Conservation (phyloP, 1,140 invertebrate genomes). For the Euura lappo region DNA sequence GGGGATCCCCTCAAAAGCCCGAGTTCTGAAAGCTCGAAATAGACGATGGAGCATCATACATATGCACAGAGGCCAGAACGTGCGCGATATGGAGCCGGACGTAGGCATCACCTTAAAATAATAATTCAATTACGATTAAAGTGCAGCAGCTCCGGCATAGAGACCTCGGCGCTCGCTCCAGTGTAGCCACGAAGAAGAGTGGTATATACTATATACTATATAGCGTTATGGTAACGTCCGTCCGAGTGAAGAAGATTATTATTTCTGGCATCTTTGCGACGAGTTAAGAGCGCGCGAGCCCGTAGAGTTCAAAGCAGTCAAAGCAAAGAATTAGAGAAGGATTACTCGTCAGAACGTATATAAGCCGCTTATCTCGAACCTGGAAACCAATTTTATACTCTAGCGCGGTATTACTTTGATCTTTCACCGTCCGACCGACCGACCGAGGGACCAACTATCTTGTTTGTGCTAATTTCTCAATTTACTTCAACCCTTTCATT, state of each 20-base stretch:
- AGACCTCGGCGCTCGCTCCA: conserved; percentile 11
- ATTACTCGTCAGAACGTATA: conserved; percentile 34
- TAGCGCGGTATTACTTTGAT: background rate
- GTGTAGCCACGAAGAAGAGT: background rate
- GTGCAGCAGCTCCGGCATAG: conserved; percentile 9
- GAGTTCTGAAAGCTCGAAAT: too few relatives aligned
- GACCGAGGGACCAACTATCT: too few relatives aligned
- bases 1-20: too few relatives aligned
- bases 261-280: conserved; percentile 22
- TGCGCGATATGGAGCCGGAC: background rate
- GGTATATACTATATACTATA: too few relatives aligned
- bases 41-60: too few relatives aligned
- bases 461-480: too few relatives aligned
- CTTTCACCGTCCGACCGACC: background rate
- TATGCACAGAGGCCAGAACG: too few relatives aligned
- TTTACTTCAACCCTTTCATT: too few relatives aligned
- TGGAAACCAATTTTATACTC: conserved; percentile 38
- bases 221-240: background rate
- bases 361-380: conserved; percentile 46
- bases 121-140: conserved; percentile 40
- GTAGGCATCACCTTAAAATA: conserved; percentile 30
- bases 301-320: conserved; percentile 21
- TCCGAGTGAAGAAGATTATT: conserved; percentile 16
- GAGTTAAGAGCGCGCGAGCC: background rate
- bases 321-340: conserved; percentile 32